Conservation (phyloP, 2,113 vertebrate genomes). For the Daphoenositta chrysoptera region DNA sequence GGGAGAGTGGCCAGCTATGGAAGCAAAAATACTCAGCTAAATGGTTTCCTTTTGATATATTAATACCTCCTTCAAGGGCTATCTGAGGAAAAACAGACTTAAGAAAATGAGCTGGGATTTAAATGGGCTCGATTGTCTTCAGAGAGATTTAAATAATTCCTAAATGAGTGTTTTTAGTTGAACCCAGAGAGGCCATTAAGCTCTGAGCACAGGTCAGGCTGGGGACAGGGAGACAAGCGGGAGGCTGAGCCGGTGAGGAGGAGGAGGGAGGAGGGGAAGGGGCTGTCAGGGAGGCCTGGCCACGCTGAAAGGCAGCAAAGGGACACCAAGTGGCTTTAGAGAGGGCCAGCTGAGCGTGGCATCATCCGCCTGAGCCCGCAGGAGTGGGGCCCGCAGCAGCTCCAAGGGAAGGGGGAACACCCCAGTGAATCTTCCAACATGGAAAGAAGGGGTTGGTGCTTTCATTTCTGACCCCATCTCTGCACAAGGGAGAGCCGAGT, state of each 20-base stretch:
- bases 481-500: background rate
- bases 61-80: constrained; percentile 33
- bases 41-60: constrained; percentile 24
- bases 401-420: background rate
- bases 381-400: background rate
- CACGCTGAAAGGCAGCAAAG: background rate
- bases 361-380: background rate
- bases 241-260: background rate
- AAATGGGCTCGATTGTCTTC: constrained; percentile 44
- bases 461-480: background rate
- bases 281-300: background rate
- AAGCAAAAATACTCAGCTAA: background rate
- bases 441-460: background rate
- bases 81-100: constrained; percentile 36
- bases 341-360: background rate
- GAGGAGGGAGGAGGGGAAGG: background rate
- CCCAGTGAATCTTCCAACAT: rapidly evolving
- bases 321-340: background rate
- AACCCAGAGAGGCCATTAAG: background rate
- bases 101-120: constrained; percentile 39
- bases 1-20: background rate
- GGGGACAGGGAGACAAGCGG: background rate
- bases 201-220: constrained; percentile 17
- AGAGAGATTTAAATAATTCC: constrained; percentile 38
- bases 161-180: constrained; percentile 14